Evolutionary conservation across 2,888 invertebrate genomes (phyloP).

Genomic region (Hirtodrosophila alboralis): DNA sequence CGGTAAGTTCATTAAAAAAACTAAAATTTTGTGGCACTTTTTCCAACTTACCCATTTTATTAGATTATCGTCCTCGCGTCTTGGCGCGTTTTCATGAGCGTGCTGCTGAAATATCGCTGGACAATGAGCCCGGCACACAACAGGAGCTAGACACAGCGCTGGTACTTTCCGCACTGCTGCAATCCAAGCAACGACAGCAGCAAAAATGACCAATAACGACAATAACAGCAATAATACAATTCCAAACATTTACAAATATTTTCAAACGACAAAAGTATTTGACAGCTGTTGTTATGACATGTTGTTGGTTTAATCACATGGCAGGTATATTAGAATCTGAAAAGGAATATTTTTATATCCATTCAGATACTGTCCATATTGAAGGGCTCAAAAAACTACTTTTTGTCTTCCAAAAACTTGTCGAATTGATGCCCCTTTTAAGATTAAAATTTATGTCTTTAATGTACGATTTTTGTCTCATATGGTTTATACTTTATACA

Average conservation of each 20-base stretch:
- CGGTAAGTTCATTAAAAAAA: slow-evolving; percentile 65
- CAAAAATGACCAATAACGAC: slow-evolving; percentile 53
- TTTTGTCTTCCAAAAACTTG: no score
- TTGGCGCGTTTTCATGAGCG: slow-evolving; percentile 94
- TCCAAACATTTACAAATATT: slow-evolving; percentile 22
- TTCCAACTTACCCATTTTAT: background rate
- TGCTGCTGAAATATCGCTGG: slow-evolving; percentile 92
- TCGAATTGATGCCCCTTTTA: no score
- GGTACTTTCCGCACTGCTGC: slow-evolving; percentile 93
- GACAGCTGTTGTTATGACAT: slow-evolving; percentile 4
- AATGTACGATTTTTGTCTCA: no score
- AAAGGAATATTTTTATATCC: background rate
- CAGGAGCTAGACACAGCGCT: slow-evolving; percentile 96
- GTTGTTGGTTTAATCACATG: slow-evolving; percentile 7
- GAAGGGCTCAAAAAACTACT: no score
- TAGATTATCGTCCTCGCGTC: slow-evolving; percentile 96
- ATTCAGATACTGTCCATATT: background rate
- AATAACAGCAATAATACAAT: background rate
- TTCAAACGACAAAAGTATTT: slow-evolving; percentile 29
- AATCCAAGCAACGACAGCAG: slow-evolving; percentile 73
- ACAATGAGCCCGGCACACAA: slow-evolving; percentile 93
- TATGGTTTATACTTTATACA: no score
- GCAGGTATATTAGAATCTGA: background rate
- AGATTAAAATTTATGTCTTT: no score
- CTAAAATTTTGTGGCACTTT: background rate